Conservation (phyloP, 2,888 invertebrate species). For the Leptopterna dolabrata region DNA sequence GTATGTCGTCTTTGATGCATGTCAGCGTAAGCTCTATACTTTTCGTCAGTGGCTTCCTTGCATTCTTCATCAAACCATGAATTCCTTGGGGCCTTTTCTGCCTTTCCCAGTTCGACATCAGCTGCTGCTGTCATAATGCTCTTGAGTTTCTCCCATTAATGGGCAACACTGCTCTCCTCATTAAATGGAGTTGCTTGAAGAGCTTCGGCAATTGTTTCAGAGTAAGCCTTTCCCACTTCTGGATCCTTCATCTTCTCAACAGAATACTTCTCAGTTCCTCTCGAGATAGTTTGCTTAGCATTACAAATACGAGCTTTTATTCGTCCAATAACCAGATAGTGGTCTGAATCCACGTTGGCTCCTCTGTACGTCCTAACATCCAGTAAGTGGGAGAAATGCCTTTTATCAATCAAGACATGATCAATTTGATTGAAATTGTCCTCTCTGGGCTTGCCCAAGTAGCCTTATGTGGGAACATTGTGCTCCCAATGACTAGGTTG, state of each 20-base stretch:
- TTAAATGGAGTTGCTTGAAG: too few species aligned
- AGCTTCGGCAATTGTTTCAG: not conserved
- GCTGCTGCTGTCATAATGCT: not conserved
- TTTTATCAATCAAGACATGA: too few species aligned
- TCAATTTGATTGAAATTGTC: not conserved
- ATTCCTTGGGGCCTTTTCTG: not conserved
- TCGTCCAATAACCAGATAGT: too few species aligned
- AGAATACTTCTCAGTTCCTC: too few species aligned
- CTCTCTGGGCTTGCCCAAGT: too few species aligned
- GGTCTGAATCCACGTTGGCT: too few species aligned
- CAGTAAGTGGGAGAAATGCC: not conserved
- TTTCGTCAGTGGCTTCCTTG: not conserved
- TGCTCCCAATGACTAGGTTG: too few species aligned
- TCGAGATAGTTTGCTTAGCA: not conserved
- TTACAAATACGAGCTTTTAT: not conserved
- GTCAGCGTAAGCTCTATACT: not conserved
- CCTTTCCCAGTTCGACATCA: not conserved
- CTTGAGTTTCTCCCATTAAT: not conserved
- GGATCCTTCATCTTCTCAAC: not conserved
- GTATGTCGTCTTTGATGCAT: not conserved
- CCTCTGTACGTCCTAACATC: conserved; percentile 68
- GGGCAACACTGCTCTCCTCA: not conserved
- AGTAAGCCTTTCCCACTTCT: not conserved
- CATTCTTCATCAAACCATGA: not conserved
- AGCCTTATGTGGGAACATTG: not conserved